These are phyloP conservation scores for Arrhamphus sclerolepis DNA, from an alignment of 2,797 vertebrate genomes.

Conservation along the genomic window DNA sequence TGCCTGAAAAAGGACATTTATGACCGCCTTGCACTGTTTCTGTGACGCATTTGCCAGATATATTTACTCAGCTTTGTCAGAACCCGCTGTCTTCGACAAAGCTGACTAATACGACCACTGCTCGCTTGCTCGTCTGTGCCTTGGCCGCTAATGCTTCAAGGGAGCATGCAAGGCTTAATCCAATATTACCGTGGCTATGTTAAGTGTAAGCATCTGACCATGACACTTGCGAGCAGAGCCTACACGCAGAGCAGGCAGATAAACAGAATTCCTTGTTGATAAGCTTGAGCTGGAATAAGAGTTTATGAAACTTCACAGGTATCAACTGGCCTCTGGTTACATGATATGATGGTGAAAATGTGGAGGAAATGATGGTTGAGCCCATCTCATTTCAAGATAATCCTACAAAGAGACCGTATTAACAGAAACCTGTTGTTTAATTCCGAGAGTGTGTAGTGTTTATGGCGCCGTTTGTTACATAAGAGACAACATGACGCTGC, in stretches of 20 bases:
- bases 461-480: conserved; percentile 58
- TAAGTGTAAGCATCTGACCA: conserved; percentile 71
- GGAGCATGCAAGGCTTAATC: conserved; percentile 73
- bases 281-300: conserved; percentile 28
- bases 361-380: not conserved
- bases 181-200: conserved; percentile 73
- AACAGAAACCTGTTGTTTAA: conserved; percentile 27
- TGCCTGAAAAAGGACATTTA: not conserved
- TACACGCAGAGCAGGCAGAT: conserved; percentile 31
- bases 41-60: conserved; percentile 26
- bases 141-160: conserved; percentile 64
- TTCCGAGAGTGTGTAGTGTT: conserved; percentile 38
- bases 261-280: conserved; percentile 58
- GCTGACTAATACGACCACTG: conserved; percentile 60
- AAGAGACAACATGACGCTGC: conserved; percentile 25
- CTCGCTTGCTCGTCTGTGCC: conserved; percentile 48
- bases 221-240: conserved; percentile 58
- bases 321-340: not conserved
- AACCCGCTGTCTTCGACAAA: conserved; percentile 41
- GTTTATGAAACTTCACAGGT: conserved; percentile 28
- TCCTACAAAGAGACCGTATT: conserved; percentile 63
- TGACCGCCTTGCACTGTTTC: conserved; percentile 12
- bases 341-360: conserved; percentile 12
- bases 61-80: conserved; percentile 47
- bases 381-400: conserved; percentile 47